Evolutionary conservation across 2,888 invertebrate species (phyloP), one percentile per base, ranked within the genome.

Genomic region (Melangyna quadrimaculata): DNA sequence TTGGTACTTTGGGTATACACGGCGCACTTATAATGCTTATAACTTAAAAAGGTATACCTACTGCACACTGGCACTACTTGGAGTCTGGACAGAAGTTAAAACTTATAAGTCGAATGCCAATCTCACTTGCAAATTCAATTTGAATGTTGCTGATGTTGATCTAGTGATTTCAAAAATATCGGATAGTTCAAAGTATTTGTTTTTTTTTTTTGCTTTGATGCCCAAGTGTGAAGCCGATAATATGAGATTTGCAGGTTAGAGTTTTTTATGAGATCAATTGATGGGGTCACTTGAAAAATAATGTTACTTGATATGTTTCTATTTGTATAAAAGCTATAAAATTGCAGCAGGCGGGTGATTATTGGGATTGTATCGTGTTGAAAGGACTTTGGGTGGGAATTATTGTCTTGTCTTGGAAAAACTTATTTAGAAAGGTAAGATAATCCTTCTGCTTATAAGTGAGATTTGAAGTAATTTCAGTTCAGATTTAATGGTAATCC

Each of bases 261-360:
- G 27, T 29, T 65, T 51, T 73, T 79, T 74, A 63, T 59, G 70
- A 65, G 74, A 70, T 53, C 83, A 83, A 9, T 69, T 35, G 79
- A 67, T 53, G 74, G 57, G 83, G 71, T 84, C 71, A 78, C n/a
- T 37, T 74, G 63, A 37, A 74, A 74, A 74, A 72, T 73, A 74
- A 72, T 73, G 63, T 35, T 57, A 73, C 69, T 48, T 37, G 67
- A 72, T 78, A 35, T 67, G 48, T 51, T 51, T 35, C 22, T 74
- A 61, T 69, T 70, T 63, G 80, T 24, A 17, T 1, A 51, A 22
- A 32, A 59, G 22, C 12, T 19, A 10, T 61, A n/a, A 40, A 59
- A 61, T 71, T 63, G 32, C 6, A 29, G 35, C 65, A 27, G 17
- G 14, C 35, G 0, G 35, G 17, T 19, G 45, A 19, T 45, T 14